Evolutionary conservation across 2,113 vertebrate genomes (phyloP), one percentile per base, ranked within the genome.

Genomic region (Platichthys stellatus): DNA sequence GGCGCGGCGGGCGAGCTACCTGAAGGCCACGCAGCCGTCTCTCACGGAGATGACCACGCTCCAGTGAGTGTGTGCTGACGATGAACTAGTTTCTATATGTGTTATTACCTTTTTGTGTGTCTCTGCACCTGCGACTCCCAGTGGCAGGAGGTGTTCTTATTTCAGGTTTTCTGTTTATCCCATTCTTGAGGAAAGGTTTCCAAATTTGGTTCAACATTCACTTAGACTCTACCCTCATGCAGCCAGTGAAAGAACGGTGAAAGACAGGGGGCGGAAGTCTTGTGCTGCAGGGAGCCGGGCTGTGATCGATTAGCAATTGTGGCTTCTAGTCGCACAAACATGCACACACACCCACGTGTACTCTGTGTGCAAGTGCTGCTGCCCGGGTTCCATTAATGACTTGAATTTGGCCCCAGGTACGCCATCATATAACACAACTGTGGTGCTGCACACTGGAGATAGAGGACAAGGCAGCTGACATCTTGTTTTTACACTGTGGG

Each of bases 1-100:
- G 80, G 96, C 97, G 2, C 94, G 98, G 76, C 95, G 98, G 79
- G 97, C 98, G 88, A 99, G 98, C 93, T 99, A 99, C 94, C 96
- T 98, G 93, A 98, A 98, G 91, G 98, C 98, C 93, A 99, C 98
- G 4, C 98, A 99, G 89, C 97, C 97, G 54, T 99, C 98, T 2
- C 94, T 99, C 86, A 96, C 97, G 12, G 98, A 99, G 92, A 96
- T 96, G 94, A 97, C 96, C 66, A 95, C 96, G 0, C 97, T 96
- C 83, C 95, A 97, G 97, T 98, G 90, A 95, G 0, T 11, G 72
- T 74, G 9, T 21, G 38, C 40, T 38, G 35, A 0, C 1, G 35
- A 38, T 38, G 35, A 38, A 38, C 8, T 38, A 9, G 8, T 38
- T 38, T 38, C 1, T 38, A 38, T 9, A 38, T 38, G 10, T 10